Percentiles rank a stretch among this genome's conserved stretches.
phyloP scores from a whole-genome alignment of 2,888 invertebrate genomes.

The Teleogryllus oceanicus region DNA sequence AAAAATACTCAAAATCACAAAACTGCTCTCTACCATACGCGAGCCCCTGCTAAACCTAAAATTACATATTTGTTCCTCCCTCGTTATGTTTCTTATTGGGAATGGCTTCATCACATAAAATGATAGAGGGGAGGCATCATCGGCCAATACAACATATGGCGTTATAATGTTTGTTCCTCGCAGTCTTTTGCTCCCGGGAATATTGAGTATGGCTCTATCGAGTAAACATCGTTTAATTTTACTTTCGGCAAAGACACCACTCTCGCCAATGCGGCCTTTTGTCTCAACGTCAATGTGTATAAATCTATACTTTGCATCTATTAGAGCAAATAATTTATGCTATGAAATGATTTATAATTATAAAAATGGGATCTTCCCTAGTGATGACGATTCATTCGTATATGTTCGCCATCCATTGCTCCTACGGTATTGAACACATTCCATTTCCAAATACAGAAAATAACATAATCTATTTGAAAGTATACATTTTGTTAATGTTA shows the following conservation, averaged over 20 bases:
- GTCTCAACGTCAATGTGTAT: conserved; percentile 39
- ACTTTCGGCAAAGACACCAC: conserved; percentile 34
- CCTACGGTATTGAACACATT: conserved; percentile 34
- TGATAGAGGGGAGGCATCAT: conserved; percentile 27
- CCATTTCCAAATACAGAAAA: conserved; percentile 26
- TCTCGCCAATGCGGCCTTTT: conserved; percentile 38
- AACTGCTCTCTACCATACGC: conserved; percentile 34
- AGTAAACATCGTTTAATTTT: conserved; percentile 22
- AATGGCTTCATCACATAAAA: conserved; percentile 31
- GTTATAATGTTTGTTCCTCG: conserved; percentile 19
- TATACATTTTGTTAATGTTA: too few species aligned
- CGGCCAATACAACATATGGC: conserved; percentile 32
- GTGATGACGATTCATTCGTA: conserved; percentile 35
- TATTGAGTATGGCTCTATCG: conserved; percentile 27
- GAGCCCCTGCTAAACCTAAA: conserved; percentile 26
- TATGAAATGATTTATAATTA: conserved; percentile 37
- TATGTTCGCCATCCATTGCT: conserved; percentile 39
- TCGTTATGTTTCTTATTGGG: conserved; percentile 23
- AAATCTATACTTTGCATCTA: conserved; percentile 39
- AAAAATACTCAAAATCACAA: conserved; percentile 38
- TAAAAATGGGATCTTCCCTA: conserved; percentile 36
- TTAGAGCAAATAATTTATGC: conserved; percentile 30
- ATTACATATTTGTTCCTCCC: background rate
- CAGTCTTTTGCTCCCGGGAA: conserved; percentile 26
- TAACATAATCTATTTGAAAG: too few species aligned